Evolutionary conservation across 2,888 invertebrate species (phyloP).

Genomic region (Gibbula magus): DNA sequence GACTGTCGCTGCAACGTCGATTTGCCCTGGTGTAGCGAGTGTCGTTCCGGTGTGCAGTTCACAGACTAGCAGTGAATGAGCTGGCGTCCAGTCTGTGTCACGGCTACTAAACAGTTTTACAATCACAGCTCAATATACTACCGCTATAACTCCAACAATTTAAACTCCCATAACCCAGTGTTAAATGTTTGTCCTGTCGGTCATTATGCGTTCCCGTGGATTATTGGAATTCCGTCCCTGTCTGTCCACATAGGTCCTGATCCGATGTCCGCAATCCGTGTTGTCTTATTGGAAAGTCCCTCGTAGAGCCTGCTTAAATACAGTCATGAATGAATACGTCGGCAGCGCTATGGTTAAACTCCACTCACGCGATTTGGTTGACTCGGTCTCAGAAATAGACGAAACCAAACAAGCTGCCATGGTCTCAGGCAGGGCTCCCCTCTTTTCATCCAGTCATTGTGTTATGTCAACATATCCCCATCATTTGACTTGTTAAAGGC

Average conservation of each 20-base stretch:
- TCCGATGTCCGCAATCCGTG: neutral
- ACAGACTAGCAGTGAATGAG: too few relatives aligned
- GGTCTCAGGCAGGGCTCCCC: neutral
- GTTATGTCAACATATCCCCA: neutral
- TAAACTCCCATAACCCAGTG: neutral
- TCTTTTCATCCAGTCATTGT: neutral
- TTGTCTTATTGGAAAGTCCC: neutral
- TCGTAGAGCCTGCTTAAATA: neutral
- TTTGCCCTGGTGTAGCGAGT: neutral
- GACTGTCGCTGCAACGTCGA: neutral
- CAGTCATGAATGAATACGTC: neutral
- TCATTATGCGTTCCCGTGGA: neutral
- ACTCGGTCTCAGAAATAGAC: conserved; percentile 4
- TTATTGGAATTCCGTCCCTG: neutral
- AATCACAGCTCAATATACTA: conserved; percentile 7
- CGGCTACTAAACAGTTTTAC: neutral
- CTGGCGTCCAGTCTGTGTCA: neutral
- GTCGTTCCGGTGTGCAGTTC: conserved; percentile 4
- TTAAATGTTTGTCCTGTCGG: neutral
- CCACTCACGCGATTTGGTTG: conserved; percentile 5
- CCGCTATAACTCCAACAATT: neutral
- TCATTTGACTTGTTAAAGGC: neutral
- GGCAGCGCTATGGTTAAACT: neutral
- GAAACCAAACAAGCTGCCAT: conserved; percentile 5
- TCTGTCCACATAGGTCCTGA: neutral